These are phyloP conservation scores for Carassius gibelio DNA, from an alignment of 2,113 vertebrate species.

Conservation along the genomic window DNA sequence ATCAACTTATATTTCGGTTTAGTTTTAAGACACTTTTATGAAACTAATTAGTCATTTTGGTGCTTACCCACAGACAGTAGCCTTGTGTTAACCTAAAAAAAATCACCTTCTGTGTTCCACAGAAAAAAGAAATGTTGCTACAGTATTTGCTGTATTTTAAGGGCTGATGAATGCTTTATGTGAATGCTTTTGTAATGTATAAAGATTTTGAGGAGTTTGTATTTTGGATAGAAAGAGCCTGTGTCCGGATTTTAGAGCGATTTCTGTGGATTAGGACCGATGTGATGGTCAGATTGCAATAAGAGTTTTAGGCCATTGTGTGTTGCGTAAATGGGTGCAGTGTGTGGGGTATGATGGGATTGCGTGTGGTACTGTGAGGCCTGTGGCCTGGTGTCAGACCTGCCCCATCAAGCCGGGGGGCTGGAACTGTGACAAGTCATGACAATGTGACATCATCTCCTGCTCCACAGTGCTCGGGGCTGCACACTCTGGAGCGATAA, in stretches of 20 bases:
- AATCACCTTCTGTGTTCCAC: not conserved
- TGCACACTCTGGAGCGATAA: conserved; percentile 56
- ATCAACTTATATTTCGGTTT: not conserved
- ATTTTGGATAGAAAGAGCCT: not conserved
- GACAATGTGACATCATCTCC: conserved; percentile 64
- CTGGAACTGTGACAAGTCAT: conserved; percentile 55
- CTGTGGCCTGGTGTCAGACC: conserved; percentile 40
- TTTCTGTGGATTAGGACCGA: conserved; percentile 20
- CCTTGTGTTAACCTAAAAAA: not conserved
- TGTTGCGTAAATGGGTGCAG: conserved; percentile 33
- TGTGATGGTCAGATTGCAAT: conserved; percentile 30
- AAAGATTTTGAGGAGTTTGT: not conserved
- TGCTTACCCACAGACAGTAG: not conserved
- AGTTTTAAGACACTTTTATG: not conserved
- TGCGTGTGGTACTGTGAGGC: conserved; percentile 30
- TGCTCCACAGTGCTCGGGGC: conserved; percentile 50
- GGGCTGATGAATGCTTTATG: not conserved
- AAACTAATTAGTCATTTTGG: not conserved
- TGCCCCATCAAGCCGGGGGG: conserved; percentile 43
- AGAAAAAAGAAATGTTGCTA: not conserved
- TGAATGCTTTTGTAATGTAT: not conserved
- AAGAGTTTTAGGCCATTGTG: conserved; percentile 37
- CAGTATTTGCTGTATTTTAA: not conserved
- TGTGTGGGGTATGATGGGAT: conserved; percentile 41
- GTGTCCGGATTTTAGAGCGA: not conserved